These are phyloP conservation scores for Sebastes melanostomus DNA, from an alignment of 2,797 vertebrate species.

Conservation along the genomic window DNA sequence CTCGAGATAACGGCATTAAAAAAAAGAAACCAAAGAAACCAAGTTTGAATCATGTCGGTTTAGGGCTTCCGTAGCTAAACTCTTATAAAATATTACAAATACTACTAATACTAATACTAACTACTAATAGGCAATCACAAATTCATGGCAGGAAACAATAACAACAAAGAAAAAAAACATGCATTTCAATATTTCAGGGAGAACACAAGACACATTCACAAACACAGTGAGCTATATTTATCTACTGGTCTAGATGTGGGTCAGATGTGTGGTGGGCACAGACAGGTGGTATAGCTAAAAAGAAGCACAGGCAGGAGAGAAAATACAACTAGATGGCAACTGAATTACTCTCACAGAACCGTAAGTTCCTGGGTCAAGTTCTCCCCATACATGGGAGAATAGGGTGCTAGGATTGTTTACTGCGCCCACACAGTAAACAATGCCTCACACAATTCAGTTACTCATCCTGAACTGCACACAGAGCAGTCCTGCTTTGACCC, in stretches of 20 bases:
- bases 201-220: slow-evolving; percentile 64
- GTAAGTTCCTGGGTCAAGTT: slow-evolving; percentile 58
- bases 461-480: slow-evolving; percentile 14
- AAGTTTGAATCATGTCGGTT: too few species aligned
- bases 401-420: neutral
- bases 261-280: slow-evolving; percentile 76
- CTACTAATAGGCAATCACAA: neutral
- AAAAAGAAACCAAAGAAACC: too few species aligned
- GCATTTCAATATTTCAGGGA: slow-evolving; percentile 64
- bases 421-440: neutral
- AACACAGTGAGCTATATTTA: slow-evolving; percentile 70
- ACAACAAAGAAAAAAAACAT: slow-evolving; percentile 41
- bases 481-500: slow-evolving; percentile 23
- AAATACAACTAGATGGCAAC: slow-evolving; percentile 56
- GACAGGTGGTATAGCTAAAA: slow-evolving; percentile 72
- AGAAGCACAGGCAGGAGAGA: slow-evolving; percentile 61
- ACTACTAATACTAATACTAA: too few species aligned
- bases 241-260: slow-evolving; percentile 71
- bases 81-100: too few species aligned
- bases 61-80: too few species aligned
- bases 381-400: neutral
- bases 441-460: neutral
- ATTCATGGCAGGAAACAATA: slow-evolving; percentile 23
- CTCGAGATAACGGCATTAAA: too few species aligned
- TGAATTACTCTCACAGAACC: slow-evolving; percentile 78